Base-by-base conservation (phyloP, 2,797 vertebrate genomes). In the Epinephelus coioides region DNA sequence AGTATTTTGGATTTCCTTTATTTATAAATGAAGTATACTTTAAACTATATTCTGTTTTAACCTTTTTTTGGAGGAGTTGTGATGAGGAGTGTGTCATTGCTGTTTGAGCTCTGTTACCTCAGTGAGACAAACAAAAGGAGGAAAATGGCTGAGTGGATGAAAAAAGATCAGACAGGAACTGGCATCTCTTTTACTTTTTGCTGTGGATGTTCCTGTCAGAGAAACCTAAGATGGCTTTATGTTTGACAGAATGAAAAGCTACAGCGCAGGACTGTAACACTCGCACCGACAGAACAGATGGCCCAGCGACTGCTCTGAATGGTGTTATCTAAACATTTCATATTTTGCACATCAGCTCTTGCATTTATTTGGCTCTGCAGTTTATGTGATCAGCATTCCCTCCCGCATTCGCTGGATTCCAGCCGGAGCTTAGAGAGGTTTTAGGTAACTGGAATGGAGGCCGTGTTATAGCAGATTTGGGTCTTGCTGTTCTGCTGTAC, bases 331-430 rank as follows among this genome's bases (percentile, higher is more conserved):
- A 85, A 79, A 82, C 73, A 76, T 67, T 53, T 77, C 65, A 53
- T 69, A 64, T 80, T 76, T 76, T 46, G 62, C 50, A 46, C 72
- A 51, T 64, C 23, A 38, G 61, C 67, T 43, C 60, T 44, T 57
- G 13, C 69, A 34, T 78, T 74, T 67, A 43, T 75, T 68, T 60
- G 75, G 67, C 43, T 76, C 66, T 18, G 9, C 51, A 30, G 79
- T 75, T 63, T 57, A 69, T 54, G 70, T 25, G 78, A 78, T 54
- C 70, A 38, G 69, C 27, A 34, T 34, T 49, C 46, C 66, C 62
- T 21, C 17, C 34, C 57, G 73, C 76, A 63, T 77, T 79, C 11
- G 9, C 5, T 59, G 79, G 83, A 81, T 74, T 85, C 78, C 83
- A 65, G 71, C 68, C 17, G 23, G 17, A 55, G 65, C 73, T 66